Evolutionary conservation across 2,888 invertebrate genomes (phyloP).

Genomic region (Sesia apiformis): DNA sequence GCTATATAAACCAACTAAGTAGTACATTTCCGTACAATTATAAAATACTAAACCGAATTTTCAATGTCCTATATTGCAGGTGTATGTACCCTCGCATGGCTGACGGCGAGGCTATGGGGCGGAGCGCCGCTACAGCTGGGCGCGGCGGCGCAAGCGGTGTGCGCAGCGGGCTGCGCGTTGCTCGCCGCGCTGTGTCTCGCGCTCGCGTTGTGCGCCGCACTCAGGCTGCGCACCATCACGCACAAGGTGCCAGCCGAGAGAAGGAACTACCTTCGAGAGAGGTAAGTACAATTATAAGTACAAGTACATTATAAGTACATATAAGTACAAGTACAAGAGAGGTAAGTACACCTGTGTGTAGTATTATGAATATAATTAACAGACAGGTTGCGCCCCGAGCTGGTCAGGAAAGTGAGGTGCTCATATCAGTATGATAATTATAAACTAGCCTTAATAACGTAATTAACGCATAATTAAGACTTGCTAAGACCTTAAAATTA

Average conservation of each 20-base stretch:
- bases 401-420: no score
- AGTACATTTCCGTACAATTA: no score
- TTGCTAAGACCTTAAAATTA: no score
- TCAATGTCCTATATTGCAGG: conserved; percentile 41
- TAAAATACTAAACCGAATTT: no score
- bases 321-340: no score
- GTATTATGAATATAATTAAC: no score
- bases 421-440: no score
- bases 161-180: conserved; percentile 79
- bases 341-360: conserved; percentile 48
- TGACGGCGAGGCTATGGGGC: conserved; percentile 80
- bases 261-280: conserved; percentile 67
- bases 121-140: conserved; percentile 73
- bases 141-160: conserved; percentile 76
- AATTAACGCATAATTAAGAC: no score
- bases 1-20: no score
- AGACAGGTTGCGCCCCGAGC: no score
- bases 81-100: conserved; percentile 78
- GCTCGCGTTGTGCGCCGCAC: conserved; percentile 79
- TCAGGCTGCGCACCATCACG: conserved; percentile 74
- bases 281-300: conserved; percentile 58
- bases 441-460: no score
- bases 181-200: conserved; percentile 80
- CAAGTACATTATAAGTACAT: no score
- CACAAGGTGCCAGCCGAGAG: conserved; percentile 76